A percentile compares a stretch with the other conserved stretches of the same genome.
phyloP scores from a whole-genome alignment of 2,113 vertebrate genomes.

The Anarrhichthys ocellatus region DNA sequence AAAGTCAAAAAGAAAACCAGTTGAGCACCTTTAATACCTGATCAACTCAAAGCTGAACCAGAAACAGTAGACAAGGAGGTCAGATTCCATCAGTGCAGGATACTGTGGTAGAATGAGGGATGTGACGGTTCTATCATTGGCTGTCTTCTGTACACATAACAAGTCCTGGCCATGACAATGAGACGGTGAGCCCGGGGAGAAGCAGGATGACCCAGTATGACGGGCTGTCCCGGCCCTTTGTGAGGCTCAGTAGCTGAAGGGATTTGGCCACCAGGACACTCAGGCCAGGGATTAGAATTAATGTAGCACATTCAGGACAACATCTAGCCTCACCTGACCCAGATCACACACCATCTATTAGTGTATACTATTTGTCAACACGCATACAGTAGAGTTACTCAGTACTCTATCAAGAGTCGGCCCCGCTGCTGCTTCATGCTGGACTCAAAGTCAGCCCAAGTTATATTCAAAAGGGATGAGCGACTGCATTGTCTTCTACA shows the following conservation, averaged over 20 bases:
- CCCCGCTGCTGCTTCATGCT: neutral
- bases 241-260: slow-evolving; percentile 11
- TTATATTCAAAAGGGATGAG: neutral
- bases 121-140: neutral
- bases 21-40: too few species aligned
- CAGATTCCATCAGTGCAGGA: too few species aligned
- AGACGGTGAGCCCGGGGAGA: neutral
- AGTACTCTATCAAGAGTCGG: neutral
- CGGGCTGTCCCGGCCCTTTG: neutral
- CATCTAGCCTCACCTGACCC: slow-evolving; percentile 31
- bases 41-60: too few species aligned
- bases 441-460: neutral
- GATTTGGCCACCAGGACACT: slow-evolving; percentile 43
- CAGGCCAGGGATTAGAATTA: slow-evolving; percentile 40
- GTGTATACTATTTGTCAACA: neutral
- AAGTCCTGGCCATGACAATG: neutral
- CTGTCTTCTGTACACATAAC: neutral
- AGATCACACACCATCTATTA: slow-evolving; percentile 18
- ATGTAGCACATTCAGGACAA: slow-evolving; percentile 18
- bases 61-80: too few species aligned
- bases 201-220: neutral
- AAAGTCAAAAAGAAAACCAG: too few species aligned
- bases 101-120: neutral
- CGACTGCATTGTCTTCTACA: neutral
- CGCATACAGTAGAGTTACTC: neutral